Percentiles rank a stretch among this genome's conserved stretches.
These are phyloP conservation scores for Drosophila arizonae DNA, from an alignment of 1,140 invertebrate species.

Conservation along the genomic window DNA sequence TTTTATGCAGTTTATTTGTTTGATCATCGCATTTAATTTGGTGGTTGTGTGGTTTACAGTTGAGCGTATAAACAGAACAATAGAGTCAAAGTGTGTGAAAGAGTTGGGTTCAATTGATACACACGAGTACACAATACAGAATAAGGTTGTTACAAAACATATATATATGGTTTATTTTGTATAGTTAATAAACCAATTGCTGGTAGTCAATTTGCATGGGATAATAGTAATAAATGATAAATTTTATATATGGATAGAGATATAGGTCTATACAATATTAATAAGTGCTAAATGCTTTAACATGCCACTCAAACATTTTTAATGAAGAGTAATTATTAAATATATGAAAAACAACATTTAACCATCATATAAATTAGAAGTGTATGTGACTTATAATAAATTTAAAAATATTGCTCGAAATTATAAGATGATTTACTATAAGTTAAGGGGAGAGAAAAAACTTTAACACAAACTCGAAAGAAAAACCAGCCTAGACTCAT, in stretches of 20 bases:
- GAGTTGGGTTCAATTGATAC: slow-evolving; percentile 37
- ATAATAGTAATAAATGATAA: neutral
- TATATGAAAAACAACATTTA: neutral
- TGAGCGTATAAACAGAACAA: slow-evolving; percentile 45
- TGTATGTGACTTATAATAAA: neutral
- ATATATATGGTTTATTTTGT: slow-evolving; percentile 7
- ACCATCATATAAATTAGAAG: too few relatives aligned
- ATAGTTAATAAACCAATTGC: neutral
- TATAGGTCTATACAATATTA: neutral
- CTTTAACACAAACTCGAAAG: neutral
- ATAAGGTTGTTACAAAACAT: neutral
- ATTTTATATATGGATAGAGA: neutral
- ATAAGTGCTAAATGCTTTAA: slow-evolving; percentile 1
- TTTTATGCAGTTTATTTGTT: slow-evolving; percentile 61
- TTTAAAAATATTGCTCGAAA: too few relatives aligned
- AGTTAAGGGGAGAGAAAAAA: neutral
- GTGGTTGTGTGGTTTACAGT: slow-evolving; percentile 47
- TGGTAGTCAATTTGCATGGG: neutral
- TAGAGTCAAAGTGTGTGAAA: slow-evolving; percentile 31
- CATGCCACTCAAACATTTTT: slow-evolving; percentile 1
- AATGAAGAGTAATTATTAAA: neutral
- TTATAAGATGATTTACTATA: too few relatives aligned
- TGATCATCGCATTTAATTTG: slow-evolving; percentile 50
- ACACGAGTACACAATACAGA: slow-evolving; percentile 18
- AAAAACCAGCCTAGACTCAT: neutral